These are phyloP conservation scores for Australoheros facetus DNA, from an alignment of 2,797 vertebrate species.

Conservation along the genomic window DNA sequence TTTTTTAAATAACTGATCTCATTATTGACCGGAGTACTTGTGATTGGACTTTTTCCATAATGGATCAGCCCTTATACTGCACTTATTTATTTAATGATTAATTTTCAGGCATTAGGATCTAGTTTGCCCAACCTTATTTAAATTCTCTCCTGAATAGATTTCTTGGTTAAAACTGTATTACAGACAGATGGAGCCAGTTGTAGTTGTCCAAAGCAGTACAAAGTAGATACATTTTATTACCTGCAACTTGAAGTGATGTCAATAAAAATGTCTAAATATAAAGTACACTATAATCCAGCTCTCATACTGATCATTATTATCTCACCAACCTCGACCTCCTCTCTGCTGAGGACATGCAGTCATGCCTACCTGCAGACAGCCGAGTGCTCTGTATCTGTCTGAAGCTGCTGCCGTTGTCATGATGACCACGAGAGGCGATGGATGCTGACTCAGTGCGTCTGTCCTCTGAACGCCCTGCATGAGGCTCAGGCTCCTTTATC, in stretches of 20 bases:
- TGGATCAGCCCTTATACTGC: neutral
- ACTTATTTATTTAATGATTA: neutral
- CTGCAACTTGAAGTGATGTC: neutral
- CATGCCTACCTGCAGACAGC: constrained; percentile 27
- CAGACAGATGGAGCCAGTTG: neutral
- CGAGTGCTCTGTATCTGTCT: constrained; percentile 29
- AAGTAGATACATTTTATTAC: neutral
- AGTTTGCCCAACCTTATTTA: neutral
- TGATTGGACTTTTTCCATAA: neutral
- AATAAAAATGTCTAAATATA: constrained; percentile 16
- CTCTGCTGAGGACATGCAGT: neutral
- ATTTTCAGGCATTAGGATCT: neutral
- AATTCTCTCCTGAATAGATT: neutral
- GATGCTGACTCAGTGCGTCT: constrained; percentile 39
- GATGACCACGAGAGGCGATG: constrained; percentile 23
- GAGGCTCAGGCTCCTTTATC: constrained; percentile 3
- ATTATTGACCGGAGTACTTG: neutral
- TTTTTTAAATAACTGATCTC: neutral
- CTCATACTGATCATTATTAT: neutral
- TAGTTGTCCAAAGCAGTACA: neutral
- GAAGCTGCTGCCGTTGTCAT: constrained; percentile 21
- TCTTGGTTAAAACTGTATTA: neutral
- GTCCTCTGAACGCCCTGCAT: constrained; percentile 2
- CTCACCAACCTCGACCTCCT: neutral
- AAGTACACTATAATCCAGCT: neutral